Conservation (phyloP, 2,797 vertebrate species). For the Lateolabrax maculatus region DNA sequence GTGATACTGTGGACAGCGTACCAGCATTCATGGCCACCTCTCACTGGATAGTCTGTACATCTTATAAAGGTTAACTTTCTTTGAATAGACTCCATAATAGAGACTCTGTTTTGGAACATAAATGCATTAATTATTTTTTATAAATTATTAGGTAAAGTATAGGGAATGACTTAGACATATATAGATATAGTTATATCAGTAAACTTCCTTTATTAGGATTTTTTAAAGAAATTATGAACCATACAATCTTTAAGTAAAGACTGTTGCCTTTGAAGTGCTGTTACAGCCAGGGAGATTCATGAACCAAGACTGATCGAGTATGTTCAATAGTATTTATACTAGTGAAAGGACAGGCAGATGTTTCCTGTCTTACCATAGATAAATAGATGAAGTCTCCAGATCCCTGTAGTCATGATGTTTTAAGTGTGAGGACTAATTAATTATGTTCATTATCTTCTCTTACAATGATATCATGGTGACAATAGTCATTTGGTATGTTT, state of each 20-base stretch:
- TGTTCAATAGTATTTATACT: background rate
- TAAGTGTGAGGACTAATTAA: conserved; percentile 8
- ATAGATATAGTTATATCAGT: background rate
- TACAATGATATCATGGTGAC: background rate
- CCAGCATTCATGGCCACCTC: background rate
- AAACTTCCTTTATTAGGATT: background rate
- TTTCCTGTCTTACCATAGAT: conserved; percentile 26
- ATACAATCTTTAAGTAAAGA: background rate
- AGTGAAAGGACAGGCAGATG: background rate
- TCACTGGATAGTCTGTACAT: background rate
- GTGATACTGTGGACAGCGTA: background rate
- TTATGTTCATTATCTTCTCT: conserved; percentile 7
- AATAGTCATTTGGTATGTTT: background rate
- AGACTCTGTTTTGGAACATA: background rate
- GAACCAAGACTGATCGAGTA: background rate
- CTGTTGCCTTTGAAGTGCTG: background rate
- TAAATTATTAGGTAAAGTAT: background rate
- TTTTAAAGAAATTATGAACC: background rate
- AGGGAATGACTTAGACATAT: background rate
- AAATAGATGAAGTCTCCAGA: conserved; percentile 8
- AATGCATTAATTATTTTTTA: background rate
- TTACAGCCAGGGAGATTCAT: background rate
- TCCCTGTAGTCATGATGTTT: conserved; percentile 25
- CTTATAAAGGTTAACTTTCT: background rate
- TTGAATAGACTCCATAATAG: background rate